These are phyloP conservation scores for Leptoteleia sp. DNA, from an alignment of 1,140 invertebrate genomes.

Conservation along the genomic window DNA sequence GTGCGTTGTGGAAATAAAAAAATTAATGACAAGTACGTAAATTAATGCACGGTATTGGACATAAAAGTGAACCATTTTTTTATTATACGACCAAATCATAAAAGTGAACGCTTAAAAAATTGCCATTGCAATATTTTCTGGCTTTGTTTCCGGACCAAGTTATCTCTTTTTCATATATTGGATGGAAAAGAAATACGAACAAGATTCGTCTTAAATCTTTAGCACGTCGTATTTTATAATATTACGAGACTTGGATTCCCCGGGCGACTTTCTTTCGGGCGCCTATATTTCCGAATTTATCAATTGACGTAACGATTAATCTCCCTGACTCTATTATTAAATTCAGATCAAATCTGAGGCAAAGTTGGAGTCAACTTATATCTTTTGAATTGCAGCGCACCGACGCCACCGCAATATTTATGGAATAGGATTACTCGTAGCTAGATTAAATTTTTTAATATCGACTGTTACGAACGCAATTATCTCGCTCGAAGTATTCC, in stretches of 20 bases:
- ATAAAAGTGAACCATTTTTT: background rate
- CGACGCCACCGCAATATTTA: constrained; percentile 22
- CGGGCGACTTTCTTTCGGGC: constrained; percentile 11
- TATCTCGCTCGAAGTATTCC: constrained; percentile 21
- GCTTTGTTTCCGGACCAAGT: constrained; percentile 12
- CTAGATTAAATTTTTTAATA: constrained; percentile 26
- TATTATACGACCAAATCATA: background rate
- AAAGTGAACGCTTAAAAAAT: constrained; percentile 11
- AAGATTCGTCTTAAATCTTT: constrained; percentile 19
- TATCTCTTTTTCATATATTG: constrained; percentile 17
- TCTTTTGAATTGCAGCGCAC: constrained; percentile 6
- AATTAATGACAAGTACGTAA: too few relatives aligned
- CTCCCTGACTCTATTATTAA: constrained; percentile 29
- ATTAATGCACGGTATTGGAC: background rate
- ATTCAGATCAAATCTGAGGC: constrained; percentile 23
- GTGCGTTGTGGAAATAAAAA: too few relatives aligned
- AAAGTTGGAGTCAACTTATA: constrained; percentile 2
- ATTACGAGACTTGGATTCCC: constrained; percentile 32
- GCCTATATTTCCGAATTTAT: constrained; percentile 18
- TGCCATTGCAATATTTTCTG: constrained; percentile 22
- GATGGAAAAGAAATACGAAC: constrained; percentile 27
- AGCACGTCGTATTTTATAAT: constrained; percentile 36
- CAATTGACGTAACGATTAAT: constrained; percentile 29
- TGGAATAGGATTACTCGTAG: constrained; percentile 12
- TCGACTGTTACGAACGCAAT: constrained; percentile 14